A percentile compares a stretch with the other conserved stretches of the same genome.
Evolutionary conservation across 2,113 vertebrate genomes (phyloP).

Genomic region (Anthoscopus minutus): DNA sequence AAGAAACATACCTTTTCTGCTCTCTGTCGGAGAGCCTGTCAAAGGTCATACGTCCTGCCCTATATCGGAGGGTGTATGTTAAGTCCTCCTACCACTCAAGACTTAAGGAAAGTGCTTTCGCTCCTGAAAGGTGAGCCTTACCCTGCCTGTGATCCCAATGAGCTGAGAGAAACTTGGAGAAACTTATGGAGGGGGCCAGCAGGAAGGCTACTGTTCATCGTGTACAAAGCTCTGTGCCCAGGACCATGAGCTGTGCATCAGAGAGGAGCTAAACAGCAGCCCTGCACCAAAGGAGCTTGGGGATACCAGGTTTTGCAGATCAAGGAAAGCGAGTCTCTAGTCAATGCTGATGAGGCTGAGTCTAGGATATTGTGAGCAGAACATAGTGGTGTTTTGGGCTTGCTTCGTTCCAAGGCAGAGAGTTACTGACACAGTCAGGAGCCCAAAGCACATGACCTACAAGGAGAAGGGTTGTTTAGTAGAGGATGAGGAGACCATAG

Average conservation of each 20-base stretch:
- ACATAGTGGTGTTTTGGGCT: neutral
- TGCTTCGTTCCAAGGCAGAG: neutral
- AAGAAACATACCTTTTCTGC: neutral
- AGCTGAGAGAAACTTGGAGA: neutral
- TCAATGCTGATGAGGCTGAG: neutral
- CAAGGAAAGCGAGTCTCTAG: neutral
- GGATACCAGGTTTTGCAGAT: neutral
- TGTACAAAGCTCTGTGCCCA: rapidly evolving
- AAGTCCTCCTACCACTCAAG: neutral
- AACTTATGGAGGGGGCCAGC: neutral
- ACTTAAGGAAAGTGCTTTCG: rapidly evolving
- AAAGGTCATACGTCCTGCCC: neutral
- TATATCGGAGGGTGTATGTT: neutral
- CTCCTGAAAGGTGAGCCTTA: neutral
- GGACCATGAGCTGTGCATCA: neutral
- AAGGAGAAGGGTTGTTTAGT: neutral
- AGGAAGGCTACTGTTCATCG: neutral
- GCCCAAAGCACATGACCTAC: rapidly evolving
- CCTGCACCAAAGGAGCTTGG: neutral
- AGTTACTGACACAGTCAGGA: neutral
- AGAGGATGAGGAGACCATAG: neutral
- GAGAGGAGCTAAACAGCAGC: neutral
- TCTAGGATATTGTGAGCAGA: neutral
- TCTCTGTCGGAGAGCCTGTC: neutral
- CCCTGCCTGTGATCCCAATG: neutral